A percentile compares a stretch with the other conserved stretches of the same genome.
Conservation (phyloP, 2,113 vertebrate species). For the Lontra canadensis region DNA sequence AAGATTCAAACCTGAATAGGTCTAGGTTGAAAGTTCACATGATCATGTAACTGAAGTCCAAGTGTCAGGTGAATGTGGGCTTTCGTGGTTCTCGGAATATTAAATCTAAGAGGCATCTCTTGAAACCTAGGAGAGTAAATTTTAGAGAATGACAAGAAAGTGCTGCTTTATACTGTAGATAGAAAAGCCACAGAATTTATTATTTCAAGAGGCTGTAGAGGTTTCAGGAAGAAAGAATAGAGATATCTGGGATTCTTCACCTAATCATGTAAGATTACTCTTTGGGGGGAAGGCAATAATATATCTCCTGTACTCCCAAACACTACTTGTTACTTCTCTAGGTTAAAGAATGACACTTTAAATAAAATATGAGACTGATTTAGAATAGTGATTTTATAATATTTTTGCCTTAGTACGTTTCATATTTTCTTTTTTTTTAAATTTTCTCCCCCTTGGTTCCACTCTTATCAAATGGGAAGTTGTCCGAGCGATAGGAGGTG, state of each 20-base stretch:
- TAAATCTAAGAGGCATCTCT: neutral
- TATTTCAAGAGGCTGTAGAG: neutral
- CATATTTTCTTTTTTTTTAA: neutral
- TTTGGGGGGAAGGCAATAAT: neutral
- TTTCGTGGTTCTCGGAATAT: neutral
- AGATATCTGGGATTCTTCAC: neutral
- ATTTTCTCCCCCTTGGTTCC: neutral
- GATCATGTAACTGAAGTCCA: neutral
- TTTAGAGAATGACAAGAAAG: neutral
- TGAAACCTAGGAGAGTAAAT: neutral
- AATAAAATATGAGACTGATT: neutral
- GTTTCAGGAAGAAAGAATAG: neutral
- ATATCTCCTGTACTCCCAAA: neutral
- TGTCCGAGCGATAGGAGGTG: neutral
- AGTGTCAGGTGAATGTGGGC: neutral
- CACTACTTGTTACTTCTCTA: neutral
- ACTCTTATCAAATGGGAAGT: neutral
- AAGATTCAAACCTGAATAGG: neutral
- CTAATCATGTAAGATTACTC: neutral
- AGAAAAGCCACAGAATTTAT: neutral
- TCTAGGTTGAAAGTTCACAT: neutral
- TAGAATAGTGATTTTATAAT: neutral
- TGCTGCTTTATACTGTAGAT: neutral
- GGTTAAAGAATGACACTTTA: neutral
- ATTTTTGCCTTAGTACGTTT: slow-evolving; percentile 4